Evolutionary conservation across 2,888 invertebrate species (phyloP).

Genomic region (Machimus rusticus): DNA sequence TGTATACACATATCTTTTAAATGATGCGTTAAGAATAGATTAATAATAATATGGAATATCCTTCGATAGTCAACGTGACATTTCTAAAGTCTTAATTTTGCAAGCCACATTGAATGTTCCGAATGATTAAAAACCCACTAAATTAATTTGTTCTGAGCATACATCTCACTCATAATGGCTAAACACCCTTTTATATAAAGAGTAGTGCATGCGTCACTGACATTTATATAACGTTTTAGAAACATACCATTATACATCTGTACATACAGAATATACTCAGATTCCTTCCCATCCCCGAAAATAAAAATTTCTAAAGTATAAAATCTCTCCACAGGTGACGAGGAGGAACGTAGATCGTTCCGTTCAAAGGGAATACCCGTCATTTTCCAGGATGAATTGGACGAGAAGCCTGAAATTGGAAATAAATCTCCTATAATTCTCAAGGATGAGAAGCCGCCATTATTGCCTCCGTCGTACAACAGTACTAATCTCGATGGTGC

Average conservation of each 20-base stretch:
- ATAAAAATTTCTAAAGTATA: not conserved
- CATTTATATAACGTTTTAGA: not conserved
- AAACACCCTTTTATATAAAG: not conserved
- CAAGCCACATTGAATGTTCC: not conserved
- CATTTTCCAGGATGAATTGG: conserved; percentile 96
- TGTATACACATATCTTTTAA: too few relatives aligned
- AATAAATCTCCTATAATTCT: conserved; percentile 93
- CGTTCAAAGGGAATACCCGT: conserved; percentile 90
- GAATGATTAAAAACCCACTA: not conserved
- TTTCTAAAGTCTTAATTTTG: not conserved
- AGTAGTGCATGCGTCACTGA: not conserved
- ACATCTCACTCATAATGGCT: not conserved
- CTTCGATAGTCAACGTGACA: not conserved
- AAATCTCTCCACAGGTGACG: conserved; percentile 65
- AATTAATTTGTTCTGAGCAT: not conserved
- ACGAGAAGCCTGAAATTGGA: conserved; percentile 88
- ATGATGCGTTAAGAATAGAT: not conserved
- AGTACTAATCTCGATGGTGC: conserved; percentile 61
- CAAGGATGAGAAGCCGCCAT: conserved; percentile 93
- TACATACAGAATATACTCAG: conserved; percentile 26
- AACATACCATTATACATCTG: not conserved
- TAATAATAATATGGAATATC: not conserved
- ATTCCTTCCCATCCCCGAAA: not conserved
- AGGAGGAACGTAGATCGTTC: conserved; percentile 84
- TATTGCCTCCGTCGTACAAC: conserved; percentile 75